Evolutionary conservation across 2,888 invertebrate species (phyloP).

Genomic region (Caenorhabditis angaria): DNA sequence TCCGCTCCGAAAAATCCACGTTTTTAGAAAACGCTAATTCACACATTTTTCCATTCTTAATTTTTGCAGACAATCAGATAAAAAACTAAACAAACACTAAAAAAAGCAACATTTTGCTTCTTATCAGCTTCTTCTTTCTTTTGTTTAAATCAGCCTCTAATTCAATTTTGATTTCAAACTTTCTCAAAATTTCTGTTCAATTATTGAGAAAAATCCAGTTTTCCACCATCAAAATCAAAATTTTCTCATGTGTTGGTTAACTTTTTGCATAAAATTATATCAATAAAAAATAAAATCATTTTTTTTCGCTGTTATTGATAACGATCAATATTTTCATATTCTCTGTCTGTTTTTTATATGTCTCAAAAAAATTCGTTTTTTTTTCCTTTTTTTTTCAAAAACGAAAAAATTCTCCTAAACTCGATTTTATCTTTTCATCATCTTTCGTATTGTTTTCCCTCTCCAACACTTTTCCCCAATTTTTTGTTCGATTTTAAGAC

Average conservation of each 20-base stretch:
- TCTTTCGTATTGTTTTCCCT: constrained; percentile 15
- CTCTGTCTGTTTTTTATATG: too few species aligned
- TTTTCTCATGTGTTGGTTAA: too few species aligned
- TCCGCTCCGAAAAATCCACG: too few species aligned
- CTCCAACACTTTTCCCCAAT: constrained; percentile 16
- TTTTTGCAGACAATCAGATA: background rate
- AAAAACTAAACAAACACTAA: background rate
- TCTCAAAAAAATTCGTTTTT: background rate
- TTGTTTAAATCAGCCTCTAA: too few species aligned
- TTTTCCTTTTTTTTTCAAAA: constrained; percentile 9
- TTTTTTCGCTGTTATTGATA: background rate
- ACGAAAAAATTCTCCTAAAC: background rate
- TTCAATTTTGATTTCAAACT: too few species aligned
- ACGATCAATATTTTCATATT: constrained; percentile 5
- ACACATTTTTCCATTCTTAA: too few species aligned
- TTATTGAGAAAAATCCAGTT: too few species aligned
- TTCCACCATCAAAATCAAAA: too few species aligned
- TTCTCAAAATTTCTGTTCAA: too few species aligned
- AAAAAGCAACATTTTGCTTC: background rate
- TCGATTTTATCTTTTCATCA: constrained; percentile 10
- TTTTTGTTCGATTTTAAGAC: constrained; percentile 9
- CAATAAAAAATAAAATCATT: constrained; percentile 7
- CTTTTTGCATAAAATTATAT: constrained; percentile 1
- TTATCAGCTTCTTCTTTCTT: background rate
- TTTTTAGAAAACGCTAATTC: too few species aligned